Conservation (phyloP, 2,797 vertebrate species). For the Pantherophis vulpinus region DNA sequence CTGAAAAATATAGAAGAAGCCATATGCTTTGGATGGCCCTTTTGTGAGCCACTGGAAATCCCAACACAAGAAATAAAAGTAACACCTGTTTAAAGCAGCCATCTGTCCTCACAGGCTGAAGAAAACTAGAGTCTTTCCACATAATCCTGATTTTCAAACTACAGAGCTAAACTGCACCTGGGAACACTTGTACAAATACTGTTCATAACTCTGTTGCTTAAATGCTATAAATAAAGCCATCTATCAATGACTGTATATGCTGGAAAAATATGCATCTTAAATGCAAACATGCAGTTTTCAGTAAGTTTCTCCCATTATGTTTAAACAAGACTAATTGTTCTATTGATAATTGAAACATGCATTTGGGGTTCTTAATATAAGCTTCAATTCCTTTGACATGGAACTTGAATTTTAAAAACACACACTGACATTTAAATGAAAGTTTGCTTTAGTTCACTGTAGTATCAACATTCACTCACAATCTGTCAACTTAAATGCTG, state of each 20-base stretch:
- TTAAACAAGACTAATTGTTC: constrained; percentile 23
- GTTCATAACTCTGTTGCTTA: background rate
- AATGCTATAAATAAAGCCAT: constrained; percentile 6
- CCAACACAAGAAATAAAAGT: constrained; percentile 72
- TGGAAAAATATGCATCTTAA: constrained; percentile 26
- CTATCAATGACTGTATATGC: background rate
- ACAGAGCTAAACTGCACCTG: constrained; percentile 50
- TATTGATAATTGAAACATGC: constrained; percentile 44
- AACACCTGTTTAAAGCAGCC: constrained; percentile 79
- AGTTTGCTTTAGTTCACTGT: constrained; percentile 19
- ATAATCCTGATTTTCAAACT: constrained; percentile 62
- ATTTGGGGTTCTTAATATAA: constrained; percentile 28
- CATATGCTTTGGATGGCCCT: constrained; percentile 76
- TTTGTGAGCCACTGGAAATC: constrained; percentile 71
- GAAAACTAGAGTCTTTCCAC: constrained; percentile 49
- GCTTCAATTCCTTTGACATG: constrained; percentile 5
- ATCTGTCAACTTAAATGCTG: background rate
- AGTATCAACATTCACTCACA: constrained; percentile 21
- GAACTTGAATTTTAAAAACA: constrained; percentile 27
- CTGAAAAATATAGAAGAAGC: constrained; percentile 63
- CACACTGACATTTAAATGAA: constrained; percentile 25
- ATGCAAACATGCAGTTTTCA: background rate
- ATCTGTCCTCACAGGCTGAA: constrained; percentile 75
- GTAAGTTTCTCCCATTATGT: constrained; percentile 33
- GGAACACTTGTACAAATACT: constrained; percentile 43